Conservation (phyloP, 92 coral and sea anemone genomes). For the Palythoa grandis region DNA sequence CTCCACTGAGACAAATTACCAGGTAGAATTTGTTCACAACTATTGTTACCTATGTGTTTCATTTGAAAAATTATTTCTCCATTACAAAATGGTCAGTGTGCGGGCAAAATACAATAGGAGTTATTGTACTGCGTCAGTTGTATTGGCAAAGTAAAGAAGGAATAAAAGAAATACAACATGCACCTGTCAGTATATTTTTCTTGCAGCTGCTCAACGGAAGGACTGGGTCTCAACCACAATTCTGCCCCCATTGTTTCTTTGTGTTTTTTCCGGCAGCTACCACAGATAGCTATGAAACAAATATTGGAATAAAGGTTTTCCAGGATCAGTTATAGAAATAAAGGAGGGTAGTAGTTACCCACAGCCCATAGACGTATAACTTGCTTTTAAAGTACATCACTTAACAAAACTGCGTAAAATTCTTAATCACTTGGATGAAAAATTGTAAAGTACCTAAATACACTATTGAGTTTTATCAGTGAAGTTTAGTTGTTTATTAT, state of each 20-base stretch:
- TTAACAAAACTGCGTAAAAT: not conserved
- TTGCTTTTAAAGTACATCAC: not conserved
- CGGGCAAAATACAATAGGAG: too few relatives aligned
- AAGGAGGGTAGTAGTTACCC: not conserved
- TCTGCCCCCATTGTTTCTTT: not conserved
- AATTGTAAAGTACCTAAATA: not conserved
- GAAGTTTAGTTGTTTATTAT: not conserved
- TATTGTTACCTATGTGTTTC: not conserved
- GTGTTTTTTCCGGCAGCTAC: not conserved
- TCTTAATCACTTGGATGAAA: not conserved
- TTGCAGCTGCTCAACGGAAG: not conserved
- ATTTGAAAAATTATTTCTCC: not conserved
- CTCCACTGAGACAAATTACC: not conserved
- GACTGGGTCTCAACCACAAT: slow-evolving; percentile 4
- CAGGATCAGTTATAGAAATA: not conserved
- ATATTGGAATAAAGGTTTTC: not conserved
- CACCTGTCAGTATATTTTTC: not conserved
- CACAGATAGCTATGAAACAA: not conserved
- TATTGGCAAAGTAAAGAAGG: not conserved
- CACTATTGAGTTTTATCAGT: not conserved
- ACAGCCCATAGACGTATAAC: not conserved
- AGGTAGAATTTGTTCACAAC: not conserved
- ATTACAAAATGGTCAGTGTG: not conserved
- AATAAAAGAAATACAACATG: not conserved
- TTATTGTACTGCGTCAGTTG: not conserved